Conservation (phyloP, 2,888 invertebrate species). For the Corythucha ciliata region DNA sequence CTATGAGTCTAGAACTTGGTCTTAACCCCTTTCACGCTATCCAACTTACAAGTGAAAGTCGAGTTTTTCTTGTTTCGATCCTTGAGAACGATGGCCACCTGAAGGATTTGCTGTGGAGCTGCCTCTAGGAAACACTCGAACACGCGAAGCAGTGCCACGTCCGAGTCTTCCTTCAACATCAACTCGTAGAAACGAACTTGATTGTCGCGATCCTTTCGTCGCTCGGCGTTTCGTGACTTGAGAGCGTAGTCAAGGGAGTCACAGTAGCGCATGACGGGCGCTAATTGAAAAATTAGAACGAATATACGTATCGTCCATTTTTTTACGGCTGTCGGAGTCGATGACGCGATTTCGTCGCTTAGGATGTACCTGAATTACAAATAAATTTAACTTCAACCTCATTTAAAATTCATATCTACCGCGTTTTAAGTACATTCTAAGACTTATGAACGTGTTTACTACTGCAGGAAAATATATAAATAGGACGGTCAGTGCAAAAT, state of each 20-base stretch:
- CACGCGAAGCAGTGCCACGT: conserved; percentile 64
- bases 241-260: conserved; percentile 50
- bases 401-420: background rate
- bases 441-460: conserved; percentile 63
- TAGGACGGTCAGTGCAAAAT: conserved; percentile 58
- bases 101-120: conserved; percentile 69
- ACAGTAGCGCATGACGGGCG: conserved; percentile 54
- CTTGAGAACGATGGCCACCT: conserved; percentile 57
- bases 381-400: background rate
- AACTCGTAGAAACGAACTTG: conserved; percentile 57
- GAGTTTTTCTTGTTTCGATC: conserved; percentile 45
- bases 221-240: conserved; percentile 55
- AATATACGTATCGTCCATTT: conserved; percentile 51
- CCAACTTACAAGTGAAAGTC: conserved; percentile 43
- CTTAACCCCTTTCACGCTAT: conserved; percentile 37
- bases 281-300: conserved; percentile 59
- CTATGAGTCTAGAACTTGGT: too few species aligned
- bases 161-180: conserved; percentile 70
- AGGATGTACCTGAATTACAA: conserved; percentile 47
- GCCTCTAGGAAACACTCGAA: conserved; percentile 74
- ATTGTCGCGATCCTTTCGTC: conserved; percentile 47
- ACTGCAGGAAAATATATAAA: conserved; percentile 66
- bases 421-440: conserved; percentile 53
- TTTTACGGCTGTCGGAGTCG: conserved; percentile 50
- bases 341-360: conserved; percentile 46